Percentiles rank a stretch among this genome's conserved stretches.
These are phyloP conservation scores for Cancer borealis DNA, from an alignment of 2,888 invertebrate genomes.

Conservation along the genomic window DNA sequence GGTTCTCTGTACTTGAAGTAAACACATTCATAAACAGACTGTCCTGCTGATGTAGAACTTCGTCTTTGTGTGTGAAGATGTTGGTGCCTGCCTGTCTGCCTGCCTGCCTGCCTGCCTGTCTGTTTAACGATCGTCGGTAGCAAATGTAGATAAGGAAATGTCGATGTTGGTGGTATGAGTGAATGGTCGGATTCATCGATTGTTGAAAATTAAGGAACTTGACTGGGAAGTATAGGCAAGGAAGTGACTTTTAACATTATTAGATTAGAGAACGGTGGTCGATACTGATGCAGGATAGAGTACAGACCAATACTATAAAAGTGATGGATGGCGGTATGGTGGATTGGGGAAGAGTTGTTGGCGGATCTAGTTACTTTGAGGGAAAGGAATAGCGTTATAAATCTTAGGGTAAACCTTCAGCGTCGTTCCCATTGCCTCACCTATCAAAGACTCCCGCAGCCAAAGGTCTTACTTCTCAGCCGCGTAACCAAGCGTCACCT, in stretches of 20 bases:
- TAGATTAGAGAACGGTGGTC: no score
- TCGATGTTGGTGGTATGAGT: neutral
- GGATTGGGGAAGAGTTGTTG: neutral
- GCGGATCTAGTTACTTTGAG: neutral
- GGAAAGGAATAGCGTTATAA: neutral
- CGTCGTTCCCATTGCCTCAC: no score
- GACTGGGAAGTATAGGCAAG: no score
- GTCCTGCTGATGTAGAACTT: neutral
- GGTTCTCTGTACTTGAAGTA: neutral
- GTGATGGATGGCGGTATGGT: neutral
- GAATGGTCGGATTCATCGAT: no score
- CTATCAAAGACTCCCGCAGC: no score
- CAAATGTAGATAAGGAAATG: neutral
- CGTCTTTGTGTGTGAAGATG: neutral
- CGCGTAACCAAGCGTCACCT: neutral
- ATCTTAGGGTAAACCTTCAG: neutral
- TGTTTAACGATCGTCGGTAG: no score
- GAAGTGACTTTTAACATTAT: no score
- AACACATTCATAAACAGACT: neutral
- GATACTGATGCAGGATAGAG: no score
- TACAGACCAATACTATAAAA: no score
- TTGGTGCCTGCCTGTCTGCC: neutral
- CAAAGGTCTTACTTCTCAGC: no score
- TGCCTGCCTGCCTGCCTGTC: no score
- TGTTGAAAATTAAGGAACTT: no score